Base-by-base conservation (phyloP, 2,797 vertebrate genomes). In the Enteromius trimaculatus region DNA sequence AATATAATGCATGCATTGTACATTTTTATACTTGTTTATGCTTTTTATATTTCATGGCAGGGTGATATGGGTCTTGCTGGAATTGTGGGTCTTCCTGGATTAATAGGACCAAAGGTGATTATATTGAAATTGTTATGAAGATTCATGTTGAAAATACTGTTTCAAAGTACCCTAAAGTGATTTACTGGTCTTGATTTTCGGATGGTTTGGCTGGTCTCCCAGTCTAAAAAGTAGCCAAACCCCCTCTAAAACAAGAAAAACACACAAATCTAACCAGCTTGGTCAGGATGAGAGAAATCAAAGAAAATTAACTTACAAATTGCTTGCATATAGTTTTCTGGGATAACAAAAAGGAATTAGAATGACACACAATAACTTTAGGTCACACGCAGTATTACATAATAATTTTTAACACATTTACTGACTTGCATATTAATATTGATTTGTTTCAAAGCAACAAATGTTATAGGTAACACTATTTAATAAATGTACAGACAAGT, bases 81-180 rank as follows among this genome's bases (percentile, higher is more conserved):
- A 91, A 91, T 94, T 0, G 92, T 97, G 19, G 98, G 98, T 42
- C 94, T 94, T 88, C 92, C 95, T 64, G 98, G 98, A 93, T 95
- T 93, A 66, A 93, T 93, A 83, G 98, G 98, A 94, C 92, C 96
- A 87, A 97, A 99, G 97, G 98, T 99, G 90, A 94, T 84, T 82
- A 69, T 65, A 58, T 64, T 62, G 51, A 79, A 58, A 71, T 82
- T 31, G 5, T 79, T 53, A 79, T 34, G 68, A 37, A 11, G 55
- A 16, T 79, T 29, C 29, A 34, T 53, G 71, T 29, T 53, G 17
- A 51, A 51, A 31, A 72, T 9, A 51, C 70, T 29, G 16, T 70
- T 70, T 70, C 23, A 47, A 69, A 69, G 4, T 23, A 70, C 13
- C 13, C 47, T 34, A 11, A 72, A 53, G 6, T 11, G 29, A 37